Evolutionary conservation across 2,113 vertebrate species (phyloP).

Genomic region (Tenebrosternarchus preto): DNA sequence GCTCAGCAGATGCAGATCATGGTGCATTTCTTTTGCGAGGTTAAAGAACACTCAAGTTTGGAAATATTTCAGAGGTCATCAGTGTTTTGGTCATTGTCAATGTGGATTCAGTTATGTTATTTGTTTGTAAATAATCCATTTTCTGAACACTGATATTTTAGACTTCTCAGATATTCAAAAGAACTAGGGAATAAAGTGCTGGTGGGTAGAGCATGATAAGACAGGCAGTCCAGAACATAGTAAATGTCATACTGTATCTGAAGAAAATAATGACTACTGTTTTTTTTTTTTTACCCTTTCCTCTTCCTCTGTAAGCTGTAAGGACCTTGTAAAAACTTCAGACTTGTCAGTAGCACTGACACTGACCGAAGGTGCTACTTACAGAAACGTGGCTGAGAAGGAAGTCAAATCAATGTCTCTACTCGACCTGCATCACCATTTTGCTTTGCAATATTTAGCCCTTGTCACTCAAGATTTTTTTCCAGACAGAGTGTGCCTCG

Average conservation of each 20-base stretch:
- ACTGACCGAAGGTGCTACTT: not conserved
- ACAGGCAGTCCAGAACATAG: not conserved
- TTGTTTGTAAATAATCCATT: not conserved
- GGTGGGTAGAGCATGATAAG: not conserved
- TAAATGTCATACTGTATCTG: not conserved
- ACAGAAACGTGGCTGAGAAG: slow-evolving; percentile 12
- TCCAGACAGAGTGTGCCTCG: slow-evolving; percentile 44
- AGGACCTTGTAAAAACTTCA: not conserved
- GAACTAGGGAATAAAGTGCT: not conserved
- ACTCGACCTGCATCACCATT: slow-evolving; percentile 51
- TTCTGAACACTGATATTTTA: not conserved
- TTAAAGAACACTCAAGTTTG: not conserved
- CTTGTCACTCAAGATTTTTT: slow-evolving; percentile 39
- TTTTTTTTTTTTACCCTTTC: not conserved
- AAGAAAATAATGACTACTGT: slow-evolving; percentile 2
- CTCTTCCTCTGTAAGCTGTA: not conserved
- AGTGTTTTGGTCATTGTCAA: no score
- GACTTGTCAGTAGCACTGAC: not conserved
- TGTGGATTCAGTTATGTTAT: no score
- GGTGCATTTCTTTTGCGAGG: not conserved
- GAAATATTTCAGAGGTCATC: no score
- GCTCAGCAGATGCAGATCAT: not conserved
- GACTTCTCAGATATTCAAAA: not conserved
- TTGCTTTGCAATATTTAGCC: slow-evolving; percentile 56
- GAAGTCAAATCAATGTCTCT: slow-evolving; percentile 55